These are phyloP conservation scores for Notothenia coriiceps DNA, from an alignment of 2,113 vertebrate species.

Conservation along the genomic window DNA sequence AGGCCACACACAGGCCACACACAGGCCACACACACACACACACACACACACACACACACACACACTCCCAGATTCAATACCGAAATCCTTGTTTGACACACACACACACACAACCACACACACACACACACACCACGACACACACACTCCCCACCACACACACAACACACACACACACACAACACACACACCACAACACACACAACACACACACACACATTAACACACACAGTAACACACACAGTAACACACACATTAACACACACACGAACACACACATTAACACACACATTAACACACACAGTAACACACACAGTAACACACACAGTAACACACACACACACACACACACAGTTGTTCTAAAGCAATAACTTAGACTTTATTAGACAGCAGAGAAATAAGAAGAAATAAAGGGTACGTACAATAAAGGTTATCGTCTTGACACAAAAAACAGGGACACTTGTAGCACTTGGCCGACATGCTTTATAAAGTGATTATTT, in stretches of 20 bases:
- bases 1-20: constrained; percentile 1
- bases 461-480: neutral
- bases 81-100: no score
- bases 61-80: no score
- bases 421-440: neutral
- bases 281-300: neutral
- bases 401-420: neutral
- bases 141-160: neutral
- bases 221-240: neutral
- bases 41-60: neutral
- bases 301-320: neutral
- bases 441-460: neutral
- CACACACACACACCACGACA: constrained; percentile 1
- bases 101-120: neutral
- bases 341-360: neutral
- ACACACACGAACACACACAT: no score
- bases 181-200: constrained; percentile 1
- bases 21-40: neutral
- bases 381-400: neutral
- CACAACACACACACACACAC: neutral
- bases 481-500: neutral
- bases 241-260: neutral
- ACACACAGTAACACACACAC: neutral
- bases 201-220: neutral
- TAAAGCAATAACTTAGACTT: neutral